Conservation (phyloP, 1,140 invertebrate species). For the Chironomus tepperi region DNA sequence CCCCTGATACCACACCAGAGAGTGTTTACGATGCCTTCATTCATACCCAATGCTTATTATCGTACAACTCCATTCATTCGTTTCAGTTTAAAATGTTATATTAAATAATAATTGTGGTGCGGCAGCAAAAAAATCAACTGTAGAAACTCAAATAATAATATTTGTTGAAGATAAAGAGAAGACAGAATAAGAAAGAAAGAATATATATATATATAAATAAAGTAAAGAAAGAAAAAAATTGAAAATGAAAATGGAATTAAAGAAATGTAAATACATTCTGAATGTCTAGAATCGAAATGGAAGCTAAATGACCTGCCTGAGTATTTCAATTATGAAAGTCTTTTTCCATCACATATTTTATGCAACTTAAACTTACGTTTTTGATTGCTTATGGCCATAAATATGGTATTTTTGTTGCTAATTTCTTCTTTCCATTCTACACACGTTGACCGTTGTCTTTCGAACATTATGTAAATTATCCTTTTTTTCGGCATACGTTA, state of each 20-base stretch:
- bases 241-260: conserved; percentile 5
- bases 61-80: too few species aligned
- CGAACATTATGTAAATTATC: not conserved
- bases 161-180: conserved; percentile 8
- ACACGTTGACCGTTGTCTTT: not conserved
- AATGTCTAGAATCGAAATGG: not conserved
- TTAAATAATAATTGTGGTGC: not conserved
- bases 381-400: too few species aligned
- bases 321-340: too few species aligned
- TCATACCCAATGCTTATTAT: too few species aligned
- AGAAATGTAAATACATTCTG: not conserved
- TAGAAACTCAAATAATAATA: conserved; percentile 10
- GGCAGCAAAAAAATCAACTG: not conserved
- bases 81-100: too few species aligned
- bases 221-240: not conserved
- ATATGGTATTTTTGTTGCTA: too few species aligned
- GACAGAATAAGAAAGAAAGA: not conserved
- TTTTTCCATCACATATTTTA: too few species aligned
- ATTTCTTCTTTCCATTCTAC: too few species aligned
- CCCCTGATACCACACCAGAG: too few species aligned
- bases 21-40: too few species aligned
- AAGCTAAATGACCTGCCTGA: not conserved
- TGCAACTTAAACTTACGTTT: too few species aligned
- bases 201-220: not conserved
- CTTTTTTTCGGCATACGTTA: not conserved